Evolutionary conservation across 2,113 vertebrate genomes (phyloP).

Genomic region (Anarhynchus alexandrinus): DNA sequence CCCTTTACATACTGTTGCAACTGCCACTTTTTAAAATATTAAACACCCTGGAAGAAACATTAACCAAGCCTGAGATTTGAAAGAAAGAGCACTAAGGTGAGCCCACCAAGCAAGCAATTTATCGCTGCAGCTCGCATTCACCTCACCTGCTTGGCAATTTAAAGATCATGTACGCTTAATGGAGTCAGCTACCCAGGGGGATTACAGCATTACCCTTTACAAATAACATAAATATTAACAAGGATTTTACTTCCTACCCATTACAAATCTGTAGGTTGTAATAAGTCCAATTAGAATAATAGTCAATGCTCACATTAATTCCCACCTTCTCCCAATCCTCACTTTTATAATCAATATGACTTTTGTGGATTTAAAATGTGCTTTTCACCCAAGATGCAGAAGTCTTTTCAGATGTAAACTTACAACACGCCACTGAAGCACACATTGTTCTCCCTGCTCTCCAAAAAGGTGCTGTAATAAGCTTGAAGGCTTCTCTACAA

Average conservation of each 20-base stretch:
- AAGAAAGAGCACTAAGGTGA: constrained; percentile 1
- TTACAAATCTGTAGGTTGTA: not conserved
- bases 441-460: not conserved
- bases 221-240: constrained; percentile 36
- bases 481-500: not conserved
- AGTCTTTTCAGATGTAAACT: not conserved
- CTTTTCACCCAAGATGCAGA: not conserved
- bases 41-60: constrained; percentile 40
- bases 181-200: not conserved
- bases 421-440: not conserved
- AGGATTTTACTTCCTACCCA: not conserved
- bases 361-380: not conserved
- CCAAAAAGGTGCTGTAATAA: not conserved
- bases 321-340: not conserved
- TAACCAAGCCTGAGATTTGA: constrained; percentile 32
- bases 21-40: constrained; percentile 55
- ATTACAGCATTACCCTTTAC: not conserved
- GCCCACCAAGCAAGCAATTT: not conserved
- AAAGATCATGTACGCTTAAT: not conserved
- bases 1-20: not conserved
- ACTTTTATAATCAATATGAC: not conserved
- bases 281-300: not conserved
- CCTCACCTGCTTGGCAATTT: not conserved
- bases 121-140: not conserved
- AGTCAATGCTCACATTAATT: not conserved